Conservation (phyloP, 2,797 vertebrate genomes). For the Hyperoplus immaculatus region DNA sequence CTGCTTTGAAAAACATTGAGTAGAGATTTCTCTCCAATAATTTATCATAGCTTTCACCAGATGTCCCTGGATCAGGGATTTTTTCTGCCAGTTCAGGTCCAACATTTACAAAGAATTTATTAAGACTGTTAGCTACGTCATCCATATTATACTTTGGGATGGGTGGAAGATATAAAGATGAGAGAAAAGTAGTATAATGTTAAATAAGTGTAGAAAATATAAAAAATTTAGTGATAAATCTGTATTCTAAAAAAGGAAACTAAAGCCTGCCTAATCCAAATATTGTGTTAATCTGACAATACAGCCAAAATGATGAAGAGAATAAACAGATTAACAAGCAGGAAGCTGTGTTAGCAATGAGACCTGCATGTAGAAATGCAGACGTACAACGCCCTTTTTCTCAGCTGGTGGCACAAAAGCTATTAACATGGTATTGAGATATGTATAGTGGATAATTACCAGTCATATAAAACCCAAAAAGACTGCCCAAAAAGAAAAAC, state of each 20-base stretch:
- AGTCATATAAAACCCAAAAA: background rate
- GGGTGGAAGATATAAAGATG: background rate
- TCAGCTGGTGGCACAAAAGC: conserved; percentile 29
- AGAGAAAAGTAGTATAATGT: conserved; percentile 36
- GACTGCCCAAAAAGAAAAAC: background rate
- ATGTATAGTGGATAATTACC: conserved; percentile 19
- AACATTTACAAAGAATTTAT: no score
- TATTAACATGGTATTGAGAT: conserved; percentile 2
- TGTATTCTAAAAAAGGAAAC: conserved; percentile 64
- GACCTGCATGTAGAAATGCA: conserved; percentile 58
- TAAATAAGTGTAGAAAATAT: conserved; percentile 39
- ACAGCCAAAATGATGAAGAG: conserved; percentile 67
- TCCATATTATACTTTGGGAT: no score
- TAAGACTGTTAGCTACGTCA: no score
- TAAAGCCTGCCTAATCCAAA: conserved; percentile 70
- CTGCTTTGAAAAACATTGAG: no score
- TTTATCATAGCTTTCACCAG: no score
- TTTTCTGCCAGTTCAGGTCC: no score
- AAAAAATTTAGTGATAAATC: conserved; percentile 46
- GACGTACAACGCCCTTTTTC: conserved; percentile 14
- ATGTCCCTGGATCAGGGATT: no score
- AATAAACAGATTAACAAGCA: conserved; percentile 73
- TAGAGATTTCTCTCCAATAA: no score
- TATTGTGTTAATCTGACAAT: conserved; percentile 65
- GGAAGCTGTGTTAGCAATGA: conserved; percentile 49